phyloP scores from a whole-genome alignment of 2,888 invertebrate species.

The Chrysolina haemoptera region DNA sequence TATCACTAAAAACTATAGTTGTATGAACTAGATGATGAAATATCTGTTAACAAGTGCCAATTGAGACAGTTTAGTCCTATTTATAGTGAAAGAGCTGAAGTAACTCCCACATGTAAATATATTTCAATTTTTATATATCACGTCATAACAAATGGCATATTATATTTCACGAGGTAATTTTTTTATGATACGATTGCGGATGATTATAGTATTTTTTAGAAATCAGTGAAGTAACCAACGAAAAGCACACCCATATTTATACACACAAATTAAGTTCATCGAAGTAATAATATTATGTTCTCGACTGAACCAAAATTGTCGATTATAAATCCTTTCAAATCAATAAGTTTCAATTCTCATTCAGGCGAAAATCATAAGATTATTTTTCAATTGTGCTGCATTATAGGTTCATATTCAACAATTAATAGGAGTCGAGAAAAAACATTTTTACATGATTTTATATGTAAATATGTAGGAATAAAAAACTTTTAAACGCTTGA shows the following conservation, averaged over 20 bases:
- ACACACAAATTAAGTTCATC: slow-evolving; percentile 50
- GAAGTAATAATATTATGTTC: slow-evolving; percentile 15
- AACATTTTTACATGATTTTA: slow-evolving; percentile 38
- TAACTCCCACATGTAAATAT: slow-evolving; percentile 6
- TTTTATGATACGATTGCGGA: slow-evolving; percentile 28
- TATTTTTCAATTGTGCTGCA: not conserved
- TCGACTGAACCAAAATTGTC: not conserved
- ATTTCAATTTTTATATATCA: slow-evolving; percentile 7
- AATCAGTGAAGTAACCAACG: slow-evolving; percentile 50
- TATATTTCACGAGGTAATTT: not conserved
- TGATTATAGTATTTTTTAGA: slow-evolving; percentile 58
- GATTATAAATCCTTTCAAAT: not conserved
- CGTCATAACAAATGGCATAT: slow-evolving; percentile 13
- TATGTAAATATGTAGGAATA: slow-evolving; percentile 33
- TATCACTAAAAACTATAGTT: slow-evolving; percentile 44
- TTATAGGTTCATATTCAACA: slow-evolving; percentile 12
- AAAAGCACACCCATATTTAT: slow-evolving; percentile 55
- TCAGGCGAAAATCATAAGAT: not conserved
- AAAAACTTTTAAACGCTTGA: slow-evolving; percentile 37
- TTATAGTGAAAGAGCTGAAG: slow-evolving; percentile 12
- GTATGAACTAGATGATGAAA: slow-evolving; percentile 24
- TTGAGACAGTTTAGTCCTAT: slow-evolving; percentile 5
- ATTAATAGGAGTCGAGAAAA: not conserved
- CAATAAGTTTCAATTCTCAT: not conserved
- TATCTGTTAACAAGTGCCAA: slow-evolving; percentile 45